Evolutionary conservation across 2,797 vertebrate genomes (phyloP).

Genomic region (Heliangelus exortis): DNA sequence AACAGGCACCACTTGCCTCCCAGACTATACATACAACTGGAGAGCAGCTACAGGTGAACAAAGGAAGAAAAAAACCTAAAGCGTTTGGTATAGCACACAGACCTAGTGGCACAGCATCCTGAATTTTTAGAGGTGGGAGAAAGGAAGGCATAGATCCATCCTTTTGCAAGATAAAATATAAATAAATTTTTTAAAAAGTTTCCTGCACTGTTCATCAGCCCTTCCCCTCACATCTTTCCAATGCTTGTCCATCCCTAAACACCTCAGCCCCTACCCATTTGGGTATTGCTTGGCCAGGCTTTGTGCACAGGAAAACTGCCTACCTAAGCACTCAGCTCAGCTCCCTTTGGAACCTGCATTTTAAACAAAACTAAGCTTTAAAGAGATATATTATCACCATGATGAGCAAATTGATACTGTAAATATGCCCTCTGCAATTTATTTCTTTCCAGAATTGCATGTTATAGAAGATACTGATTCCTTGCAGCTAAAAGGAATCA

Average conservation of each 20-base stretch:
- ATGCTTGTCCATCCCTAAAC: not conserved
- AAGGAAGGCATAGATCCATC: not conserved
- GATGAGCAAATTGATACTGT: not conserved
- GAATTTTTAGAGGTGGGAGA: not conserved
- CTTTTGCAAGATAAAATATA: not conserved
- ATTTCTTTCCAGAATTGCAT: not conserved
- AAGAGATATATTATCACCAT: not conserved
- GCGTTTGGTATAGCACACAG: not conserved
- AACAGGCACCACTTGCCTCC: not conserved
- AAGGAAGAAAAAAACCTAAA: not conserved
- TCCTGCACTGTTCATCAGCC: not conserved
- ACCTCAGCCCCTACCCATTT: not conserved
- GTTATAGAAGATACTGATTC: not conserved
- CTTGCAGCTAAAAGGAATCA: not conserved
- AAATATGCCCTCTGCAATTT: not conserved
- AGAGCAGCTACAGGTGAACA: not conserved
- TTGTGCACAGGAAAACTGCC: not conserved
- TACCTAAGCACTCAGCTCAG: not conserved
- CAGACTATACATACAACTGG: not conserved
- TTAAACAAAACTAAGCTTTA: not conserved
- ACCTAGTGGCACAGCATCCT: not conserved
- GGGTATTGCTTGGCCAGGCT: not conserved
- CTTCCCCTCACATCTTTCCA: not conserved
- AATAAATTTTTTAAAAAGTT: not conserved
- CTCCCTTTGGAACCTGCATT: not conserved